These are phyloP conservation scores for Megaptera novaeangliae DNA, from an alignment of 2,113 vertebrate species.

Conservation along the genomic window DNA sequence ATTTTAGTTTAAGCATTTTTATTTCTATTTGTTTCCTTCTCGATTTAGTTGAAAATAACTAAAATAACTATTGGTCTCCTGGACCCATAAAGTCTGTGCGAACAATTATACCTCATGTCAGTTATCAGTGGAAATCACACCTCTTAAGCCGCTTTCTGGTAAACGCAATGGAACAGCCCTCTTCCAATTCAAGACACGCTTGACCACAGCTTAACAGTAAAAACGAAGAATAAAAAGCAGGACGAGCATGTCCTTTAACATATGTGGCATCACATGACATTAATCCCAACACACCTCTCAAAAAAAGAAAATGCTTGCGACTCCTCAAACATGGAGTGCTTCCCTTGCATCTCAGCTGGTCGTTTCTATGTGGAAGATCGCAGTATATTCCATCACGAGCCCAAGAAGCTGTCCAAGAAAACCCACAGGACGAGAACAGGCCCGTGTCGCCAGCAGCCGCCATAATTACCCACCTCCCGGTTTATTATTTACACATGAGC, in stretches of 20 bases:
- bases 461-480: constrained; percentile 74
- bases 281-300: neutral
- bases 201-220: neutral
- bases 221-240: neutral
- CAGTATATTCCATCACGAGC: constrained; percentile 58
- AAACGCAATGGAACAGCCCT: neutral
- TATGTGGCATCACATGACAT: neutral
- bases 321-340: neutral
- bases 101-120: neutral
- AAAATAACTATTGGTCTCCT: neutral
- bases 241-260: neutral
- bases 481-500: constrained; percentile 84
- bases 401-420: constrained; percentile 66
- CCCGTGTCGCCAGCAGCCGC: constrained; percentile 67
- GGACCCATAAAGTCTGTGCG: neutral
- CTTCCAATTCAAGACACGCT: neutral
- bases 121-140: neutral
- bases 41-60: constrained; percentile 23
- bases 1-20: constrained; percentile 21
- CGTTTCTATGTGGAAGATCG: constrained; percentile 49
- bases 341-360: constrained; percentile 34
- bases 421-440: constrained; percentile 22
- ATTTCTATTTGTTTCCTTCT: neutral
- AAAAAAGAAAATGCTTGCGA: neutral
- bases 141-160: neutral